Evolutionary conservation across 2,113 vertebrate genomes (phyloP), one percentile per base, ranked within the genome.

Genomic region (Siniperca chuatsi): DNA sequence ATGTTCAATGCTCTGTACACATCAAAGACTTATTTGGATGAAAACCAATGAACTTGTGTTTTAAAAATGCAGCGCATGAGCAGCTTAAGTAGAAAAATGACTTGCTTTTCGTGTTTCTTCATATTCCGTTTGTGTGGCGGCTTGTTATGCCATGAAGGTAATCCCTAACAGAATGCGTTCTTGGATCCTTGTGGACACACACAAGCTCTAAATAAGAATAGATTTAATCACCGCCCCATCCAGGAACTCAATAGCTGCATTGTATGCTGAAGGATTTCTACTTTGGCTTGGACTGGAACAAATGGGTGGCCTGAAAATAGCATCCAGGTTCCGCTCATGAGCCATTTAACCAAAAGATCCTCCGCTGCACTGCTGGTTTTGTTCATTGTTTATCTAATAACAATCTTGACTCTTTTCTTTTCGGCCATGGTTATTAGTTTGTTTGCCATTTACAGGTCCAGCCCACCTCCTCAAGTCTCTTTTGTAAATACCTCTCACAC

Each of bases 281-380:
- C 76, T 86, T 83, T 80, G 86, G 83, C 77, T 83, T 66, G 73
- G 62, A 67, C 67, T 77, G 42, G 58, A 86, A 86, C 78, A 83
- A 91, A 93, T 83, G 90, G 91, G 90, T 91, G 91, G 83, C 90
- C 73, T 74, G 75, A 79, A 92, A 92, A 90, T 83, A 87, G 82
- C 87, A 90, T 90, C 82, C 82, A 86, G 86, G 82, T 83, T 86
- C 33, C 44, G 50, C 88, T 85, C 74, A 70, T 82, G 90, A 82
- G 81, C 76, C 81, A 48, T 87, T 83, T 64, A 79, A 44, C 79
- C 67, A 84, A 83, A 65, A 64, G 70, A 79, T 83, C 75, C 81
- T 77, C 23, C 15, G 29, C 46, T 68, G 46, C 76, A 57, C 71
- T 11, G 75, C 82, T 76, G 79, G 55, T 89, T 90, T 75, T 87